A percentile compares a stretch with the other conserved stretches of the same genome.
These are phyloP conservation scores for Limnephilus lunatus DNA, from an alignment of 2,888 invertebrate species.

Conservation along the genomic window DNA sequence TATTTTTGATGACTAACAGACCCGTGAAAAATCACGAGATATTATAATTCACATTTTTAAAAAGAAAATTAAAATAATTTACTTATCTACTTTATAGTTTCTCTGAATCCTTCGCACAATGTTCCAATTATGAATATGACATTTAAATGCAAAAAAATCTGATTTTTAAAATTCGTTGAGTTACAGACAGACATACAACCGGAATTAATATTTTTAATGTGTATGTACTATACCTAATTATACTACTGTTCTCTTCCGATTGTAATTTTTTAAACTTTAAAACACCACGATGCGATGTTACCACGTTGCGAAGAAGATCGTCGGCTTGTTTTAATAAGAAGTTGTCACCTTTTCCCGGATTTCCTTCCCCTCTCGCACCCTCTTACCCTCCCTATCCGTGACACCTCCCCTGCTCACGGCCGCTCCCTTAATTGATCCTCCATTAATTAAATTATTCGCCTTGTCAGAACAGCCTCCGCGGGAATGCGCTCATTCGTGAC, in stretches of 20 bases:
- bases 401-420: constrained; percentile 12
- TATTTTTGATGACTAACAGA: no score
- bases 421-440: constrained; percentile 60
- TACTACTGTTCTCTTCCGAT: not conserved
- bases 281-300: not conserved
- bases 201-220: no score
- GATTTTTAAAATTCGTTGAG: no score
- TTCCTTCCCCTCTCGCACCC: not conserved
- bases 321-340: constrained; percentile 11
- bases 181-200: no score
- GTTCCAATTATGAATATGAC: no score
- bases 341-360: not conserved
- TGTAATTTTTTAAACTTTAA: not conserved
- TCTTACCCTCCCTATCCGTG: constrained; percentile 31
- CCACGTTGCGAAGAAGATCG: not conserved
- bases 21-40: no score
- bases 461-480: constrained; percentile 57
- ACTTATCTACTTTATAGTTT: no score
- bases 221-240: no score
- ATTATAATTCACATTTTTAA: no score
- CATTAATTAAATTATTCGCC: constrained; percentile 62
- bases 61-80: no score
- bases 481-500: constrained; percentile 44
- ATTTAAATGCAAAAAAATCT: no score
- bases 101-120: no score